Conservation (phyloP, 1,140 invertebrate genomes). For the Solenopsis fugax region DNA sequence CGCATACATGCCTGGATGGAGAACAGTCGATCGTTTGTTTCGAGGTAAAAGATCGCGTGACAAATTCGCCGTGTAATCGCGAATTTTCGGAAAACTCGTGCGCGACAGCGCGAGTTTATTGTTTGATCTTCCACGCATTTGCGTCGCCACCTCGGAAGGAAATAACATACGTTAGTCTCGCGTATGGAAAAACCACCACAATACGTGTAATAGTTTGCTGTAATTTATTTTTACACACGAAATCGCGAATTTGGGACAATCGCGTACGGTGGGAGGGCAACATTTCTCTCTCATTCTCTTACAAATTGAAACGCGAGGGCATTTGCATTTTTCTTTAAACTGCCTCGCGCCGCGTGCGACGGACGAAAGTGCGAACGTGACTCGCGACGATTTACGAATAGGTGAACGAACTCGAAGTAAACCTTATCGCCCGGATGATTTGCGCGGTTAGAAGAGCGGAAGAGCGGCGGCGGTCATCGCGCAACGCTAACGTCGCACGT, state of each 20-base stretch:
- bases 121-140: background rate
- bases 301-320: no score
- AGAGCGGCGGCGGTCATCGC: slow-evolving; percentile 28
- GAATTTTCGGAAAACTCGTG: slow-evolving; percentile 32
- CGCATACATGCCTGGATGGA: background rate
- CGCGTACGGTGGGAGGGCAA: no score
- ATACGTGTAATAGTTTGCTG: background rate
- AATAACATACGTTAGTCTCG: background rate
- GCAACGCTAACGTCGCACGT: background rate
- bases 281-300: background rate
- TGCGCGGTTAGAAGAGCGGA: slow-evolving; percentile 28
- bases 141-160: background rate
- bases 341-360: background rate
- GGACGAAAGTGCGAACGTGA: slow-evolving; percentile 32
- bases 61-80: background rate
- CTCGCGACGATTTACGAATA: slow-evolving; percentile 7
- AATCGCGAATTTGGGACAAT: background rate
- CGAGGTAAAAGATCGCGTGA: slow-evolving; percentile 1
- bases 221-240: background rate
- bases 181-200: background rate
- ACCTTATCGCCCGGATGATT: slow-evolving; percentile 28
- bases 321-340: background rate
- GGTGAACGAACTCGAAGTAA: slow-evolving; percentile 59
- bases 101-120: background rate
- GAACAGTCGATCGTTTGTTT: background rate